Evolutionary conservation across 2,797 vertebrate species (phyloP).

Genomic region (Clamator glandarius): DNA sequence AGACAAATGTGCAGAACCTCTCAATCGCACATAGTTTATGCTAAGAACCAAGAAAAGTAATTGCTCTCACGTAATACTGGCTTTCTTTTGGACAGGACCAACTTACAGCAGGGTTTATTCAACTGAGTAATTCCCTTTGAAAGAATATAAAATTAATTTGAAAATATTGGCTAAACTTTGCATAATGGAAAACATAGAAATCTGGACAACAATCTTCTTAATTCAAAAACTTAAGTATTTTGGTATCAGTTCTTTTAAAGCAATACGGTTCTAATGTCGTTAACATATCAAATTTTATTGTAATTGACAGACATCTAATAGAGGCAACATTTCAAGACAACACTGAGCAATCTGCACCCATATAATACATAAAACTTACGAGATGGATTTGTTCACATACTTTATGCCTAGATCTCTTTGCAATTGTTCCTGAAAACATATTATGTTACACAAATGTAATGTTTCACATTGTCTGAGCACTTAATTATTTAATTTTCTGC

Average conservation of each 20-base stretch:
- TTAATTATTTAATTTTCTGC: neutral
- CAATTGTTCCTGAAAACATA: neutral
- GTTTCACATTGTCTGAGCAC: neutral
- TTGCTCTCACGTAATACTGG: neutral
- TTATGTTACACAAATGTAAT: neutral
- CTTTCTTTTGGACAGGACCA: conserved; percentile 8
- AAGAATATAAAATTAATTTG: neutral
- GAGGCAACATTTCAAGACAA: neutral
- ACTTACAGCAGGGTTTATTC: conserved; percentile 13
- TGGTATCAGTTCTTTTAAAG: neutral
- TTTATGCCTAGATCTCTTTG: neutral
- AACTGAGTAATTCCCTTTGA: conserved; percentile 17
- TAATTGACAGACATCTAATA: neutral
- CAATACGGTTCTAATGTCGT: neutral
- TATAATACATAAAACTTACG: neutral
- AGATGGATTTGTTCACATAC: neutral
- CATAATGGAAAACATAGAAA: neutral
- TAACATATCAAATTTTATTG: neutral
- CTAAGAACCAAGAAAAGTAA: neutral
- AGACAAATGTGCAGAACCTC: conserved; percentile 15
- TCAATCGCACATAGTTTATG: neutral
- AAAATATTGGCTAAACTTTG: neutral
- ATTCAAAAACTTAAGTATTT: neutral
- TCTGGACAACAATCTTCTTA: neutral
- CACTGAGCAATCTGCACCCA: neutral